Base-by-base conservation (phyloP, 2,888 invertebrate species). In the Metopia argyrocephala region DNA sequence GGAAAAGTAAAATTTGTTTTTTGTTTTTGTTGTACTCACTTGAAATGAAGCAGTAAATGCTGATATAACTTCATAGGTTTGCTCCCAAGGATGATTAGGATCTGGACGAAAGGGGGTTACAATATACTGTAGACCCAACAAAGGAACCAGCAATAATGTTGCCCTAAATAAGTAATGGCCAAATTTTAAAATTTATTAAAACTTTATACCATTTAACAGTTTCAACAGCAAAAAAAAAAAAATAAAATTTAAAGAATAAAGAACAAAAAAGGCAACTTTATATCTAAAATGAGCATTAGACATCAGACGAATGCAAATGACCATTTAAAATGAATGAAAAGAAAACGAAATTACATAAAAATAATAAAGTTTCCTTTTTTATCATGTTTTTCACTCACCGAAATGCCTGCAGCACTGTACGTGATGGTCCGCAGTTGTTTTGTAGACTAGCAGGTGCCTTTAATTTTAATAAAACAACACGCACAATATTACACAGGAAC, bases 101-200 rank as follows among this genome's bases (percentile, higher is more conserved):
- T 92, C 92, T 83, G 93, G 98, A 83, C 96, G 93, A 91, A 97
- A 96, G 23, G 97, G 96, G 85, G 96, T 96, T 83, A 97, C 92
- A 86, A 98, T 92, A 90, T 96, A 98, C 91, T 98, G 97, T 69
- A 98, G 92, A 1, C 98, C 98, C 78, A 98, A 92, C 84, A 98
- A 92, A 28, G 98, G 98, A 78, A 98, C 96, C 87, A 98, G 92
- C 84, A 98, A 93, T 86, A 97, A 92, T 0, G 97, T 97, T 65
- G 97, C 98, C 85, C 96, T 94, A 86, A 54, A 90, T 83, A 21
- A 3, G 31, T 12, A 31, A 31, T 12, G 7, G 31, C 7, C 61
- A 78, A 18, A 65, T n/a, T n/a, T n/a, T n/a, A n/a, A n/a, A n/a
- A n/a, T n/a, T n/a, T n/a, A n/a, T n/a, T n/a, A n/a, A 54, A 7